A percentile compares a stretch with the other conserved stretches of the same genome.
Conservation (phyloP, 1,140 invertebrate genomes). For the Colletes gigas region DNA sequence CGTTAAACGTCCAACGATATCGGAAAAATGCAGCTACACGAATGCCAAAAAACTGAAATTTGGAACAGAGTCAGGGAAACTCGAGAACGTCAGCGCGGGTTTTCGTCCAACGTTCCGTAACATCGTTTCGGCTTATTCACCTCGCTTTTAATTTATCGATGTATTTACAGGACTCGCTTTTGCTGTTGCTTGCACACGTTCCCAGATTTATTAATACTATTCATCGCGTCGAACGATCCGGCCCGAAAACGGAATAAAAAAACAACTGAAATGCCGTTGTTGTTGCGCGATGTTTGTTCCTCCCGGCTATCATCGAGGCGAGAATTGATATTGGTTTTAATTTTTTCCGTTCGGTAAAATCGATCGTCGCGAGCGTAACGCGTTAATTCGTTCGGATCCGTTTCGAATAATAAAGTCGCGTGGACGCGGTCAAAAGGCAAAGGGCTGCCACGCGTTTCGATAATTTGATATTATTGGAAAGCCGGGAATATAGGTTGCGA, state of each 20-base stretch:
- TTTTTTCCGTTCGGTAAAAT: too few species aligned
- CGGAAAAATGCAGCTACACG: slow-evolving; percentile 20
- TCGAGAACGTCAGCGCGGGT: slow-evolving; percentile 32
- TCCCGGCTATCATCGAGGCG: too few species aligned
- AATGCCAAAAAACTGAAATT: slow-evolving; percentile 48
- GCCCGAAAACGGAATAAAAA: not conserved
- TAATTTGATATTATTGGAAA: not conserved
- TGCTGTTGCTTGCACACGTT: slow-evolving; percentile 35
- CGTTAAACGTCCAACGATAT: not conserved
- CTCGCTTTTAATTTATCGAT: slow-evolving; percentile 32
- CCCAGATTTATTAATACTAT: slow-evolving; percentile 32
- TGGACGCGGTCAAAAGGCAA: too few species aligned
- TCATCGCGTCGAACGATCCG: not conserved
- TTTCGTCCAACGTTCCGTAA: not conserved
- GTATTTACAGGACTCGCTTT: slow-evolving; percentile 20
- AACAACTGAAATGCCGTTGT: not conserved
- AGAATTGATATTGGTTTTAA: too few species aligned
- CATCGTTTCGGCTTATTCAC: slow-evolving; percentile 28
- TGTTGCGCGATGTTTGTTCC: too few species aligned
- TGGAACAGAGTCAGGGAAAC: slow-evolving; percentile 54
- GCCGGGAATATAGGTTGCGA: slow-evolving; percentile 28
- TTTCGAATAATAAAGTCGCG: too few species aligned
- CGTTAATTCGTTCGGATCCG: too few species aligned
- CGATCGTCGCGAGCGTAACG: too few species aligned
- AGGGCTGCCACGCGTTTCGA: not conserved